These are phyloP conservation scores for Caenorhabditis afra DNA, from an alignment of 2,888 invertebrate species.

Conservation along the genomic window DNA sequence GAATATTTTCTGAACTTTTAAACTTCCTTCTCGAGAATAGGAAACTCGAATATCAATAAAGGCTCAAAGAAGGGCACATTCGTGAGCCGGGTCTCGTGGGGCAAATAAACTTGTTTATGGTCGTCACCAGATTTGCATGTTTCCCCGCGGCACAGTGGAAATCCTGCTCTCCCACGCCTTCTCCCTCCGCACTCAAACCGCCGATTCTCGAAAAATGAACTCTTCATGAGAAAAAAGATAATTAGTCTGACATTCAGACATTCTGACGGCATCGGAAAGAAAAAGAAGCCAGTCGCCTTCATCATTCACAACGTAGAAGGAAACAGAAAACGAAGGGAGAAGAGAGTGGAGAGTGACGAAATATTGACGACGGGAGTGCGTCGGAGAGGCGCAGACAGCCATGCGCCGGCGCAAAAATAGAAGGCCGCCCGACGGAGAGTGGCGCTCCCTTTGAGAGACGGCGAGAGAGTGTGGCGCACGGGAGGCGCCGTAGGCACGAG, in stretches of 20 bases:
- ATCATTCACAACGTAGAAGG: conserved; percentile 8
- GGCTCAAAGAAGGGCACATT: too few relatives aligned
- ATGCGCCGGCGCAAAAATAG: conserved; percentile 16
- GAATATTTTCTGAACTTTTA: background rate
- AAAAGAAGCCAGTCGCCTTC: conserved; percentile 3
- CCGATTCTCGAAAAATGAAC: too few relatives aligned
- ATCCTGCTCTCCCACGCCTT: too few relatives aligned
- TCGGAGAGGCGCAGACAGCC: conserved; percentile 1
- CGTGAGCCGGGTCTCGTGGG: too few relatives aligned
- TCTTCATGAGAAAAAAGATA: too few relatives aligned
- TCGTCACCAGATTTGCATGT: too few relatives aligned
- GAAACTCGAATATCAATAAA: too few relatives aligned
- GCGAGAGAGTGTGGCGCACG: background rate
- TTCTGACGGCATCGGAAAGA: background rate
- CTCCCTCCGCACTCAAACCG: too few relatives aligned
- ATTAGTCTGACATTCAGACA: too few relatives aligned
- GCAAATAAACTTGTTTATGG: too few relatives aligned
- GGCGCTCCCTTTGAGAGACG: conserved; percentile 13
- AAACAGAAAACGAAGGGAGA: conserved; percentile 10
- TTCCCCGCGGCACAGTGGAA: too few relatives aligned
- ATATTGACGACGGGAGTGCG: conserved; percentile 13
- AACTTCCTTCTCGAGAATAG: too few relatives aligned
- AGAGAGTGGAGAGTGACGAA: conserved; percentile 16
- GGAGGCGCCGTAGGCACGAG: background rate
- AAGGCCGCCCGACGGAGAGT: conserved; percentile 12